These are phyloP conservation scores for Ypsolopha sequella DNA, from an alignment of 2,888 invertebrate species.

Conservation along the genomic window DNA sequence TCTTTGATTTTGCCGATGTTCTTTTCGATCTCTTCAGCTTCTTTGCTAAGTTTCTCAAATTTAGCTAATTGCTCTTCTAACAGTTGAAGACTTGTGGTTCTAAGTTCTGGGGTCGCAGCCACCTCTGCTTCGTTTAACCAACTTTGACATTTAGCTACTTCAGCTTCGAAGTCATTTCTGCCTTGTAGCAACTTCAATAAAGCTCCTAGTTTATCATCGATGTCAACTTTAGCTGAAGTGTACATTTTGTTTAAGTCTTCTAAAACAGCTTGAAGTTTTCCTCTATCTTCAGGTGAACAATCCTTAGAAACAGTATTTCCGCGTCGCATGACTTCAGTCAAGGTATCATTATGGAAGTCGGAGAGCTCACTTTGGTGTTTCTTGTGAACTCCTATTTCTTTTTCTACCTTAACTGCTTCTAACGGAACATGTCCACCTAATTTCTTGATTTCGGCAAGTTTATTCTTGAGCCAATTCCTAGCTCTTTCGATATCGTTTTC, in stretches of 20 bases:
- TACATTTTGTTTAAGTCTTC: slow-evolving; percentile 80
- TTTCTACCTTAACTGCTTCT: slow-evolving; percentile 85
- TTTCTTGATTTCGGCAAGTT: slow-evolving; percentile 81
- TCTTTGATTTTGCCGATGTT: slow-evolving; percentile 82
- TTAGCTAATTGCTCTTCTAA: slow-evolving; percentile 90
- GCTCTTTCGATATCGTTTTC: slow-evolving; percentile 84
- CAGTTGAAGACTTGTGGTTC: slow-evolving; percentile 83
- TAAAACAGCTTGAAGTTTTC: slow-evolving; percentile 74
- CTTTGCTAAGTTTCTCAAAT: slow-evolving; percentile 82
- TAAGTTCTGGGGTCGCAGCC: slow-evolving; percentile 83
- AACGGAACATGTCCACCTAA: slow-evolving; percentile 83
- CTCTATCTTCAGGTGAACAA: slow-evolving; percentile 79
- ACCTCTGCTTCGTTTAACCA: slow-evolving; percentile 95
- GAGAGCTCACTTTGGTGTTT: slow-evolving; percentile 82
- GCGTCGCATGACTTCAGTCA: slow-evolving; percentile 82
- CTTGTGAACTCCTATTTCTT: slow-evolving; percentile 82
- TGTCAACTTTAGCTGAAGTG: slow-evolving; percentile 78
- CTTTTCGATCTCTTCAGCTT: slow-evolving; percentile 78
- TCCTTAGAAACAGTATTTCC: slow-evolving; percentile 84
- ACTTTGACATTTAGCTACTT: slow-evolving; percentile 83
- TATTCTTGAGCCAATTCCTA: slow-evolving; percentile 83
- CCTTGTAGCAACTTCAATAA: slow-evolving; percentile 81
- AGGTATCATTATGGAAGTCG: slow-evolving; percentile 79
- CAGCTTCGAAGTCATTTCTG: slow-evolving; percentile 85
- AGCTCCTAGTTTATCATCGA: slow-evolving; percentile 78